These are phyloP conservation scores for Mellilla xanthometata DNA, from an alignment of 2,888 invertebrate genomes.

Conservation along the genomic window DNA sequence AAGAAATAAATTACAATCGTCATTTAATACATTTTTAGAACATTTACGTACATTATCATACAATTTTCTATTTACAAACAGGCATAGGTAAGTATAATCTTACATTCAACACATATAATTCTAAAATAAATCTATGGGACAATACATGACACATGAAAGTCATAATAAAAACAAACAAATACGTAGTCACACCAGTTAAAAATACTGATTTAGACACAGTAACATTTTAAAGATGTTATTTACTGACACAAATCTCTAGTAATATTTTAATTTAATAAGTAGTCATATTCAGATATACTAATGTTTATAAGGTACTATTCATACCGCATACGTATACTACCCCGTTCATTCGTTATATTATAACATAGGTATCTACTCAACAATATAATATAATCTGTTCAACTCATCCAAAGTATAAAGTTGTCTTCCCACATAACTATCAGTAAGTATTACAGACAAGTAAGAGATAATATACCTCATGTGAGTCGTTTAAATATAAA, in stretches of 20 bases:
- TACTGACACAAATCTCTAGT: constrained; percentile 12
- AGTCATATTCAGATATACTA: constrained; percentile 15
- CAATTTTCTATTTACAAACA: constrained; percentile 71
- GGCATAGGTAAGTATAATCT: constrained; percentile 35
- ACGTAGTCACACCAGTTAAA: constrained; percentile 20
- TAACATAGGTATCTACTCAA: too few relatives aligned
- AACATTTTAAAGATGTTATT: constrained; percentile 11
- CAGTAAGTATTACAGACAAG: too few relatives aligned
- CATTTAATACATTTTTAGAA: constrained; percentile 69
- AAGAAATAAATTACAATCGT: constrained; percentile 41
- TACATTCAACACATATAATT: constrained; percentile 27
- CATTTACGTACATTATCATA: constrained; percentile 61
- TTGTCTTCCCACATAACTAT: too few relatives aligned
- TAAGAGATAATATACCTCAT: too few relatives aligned
- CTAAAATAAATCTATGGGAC: constrained; percentile 34
- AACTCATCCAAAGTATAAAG: too few relatives aligned
- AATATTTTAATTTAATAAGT: constrained; percentile 20
- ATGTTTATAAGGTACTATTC: constrained; percentile 21
- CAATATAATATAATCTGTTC: too few relatives aligned
- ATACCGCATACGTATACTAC: constrained; percentile 10
- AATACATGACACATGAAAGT: constrained; percentile 54
- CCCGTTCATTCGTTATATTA: not conserved
- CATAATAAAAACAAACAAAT: constrained; percentile 30
- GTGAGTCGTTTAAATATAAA: too few relatives aligned
- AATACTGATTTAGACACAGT: constrained; percentile 20